These are phyloP conservation scores for Colistium nudipinnis DNA, from an alignment of 2,113 vertebrate species.

Conservation along the genomic window DNA sequence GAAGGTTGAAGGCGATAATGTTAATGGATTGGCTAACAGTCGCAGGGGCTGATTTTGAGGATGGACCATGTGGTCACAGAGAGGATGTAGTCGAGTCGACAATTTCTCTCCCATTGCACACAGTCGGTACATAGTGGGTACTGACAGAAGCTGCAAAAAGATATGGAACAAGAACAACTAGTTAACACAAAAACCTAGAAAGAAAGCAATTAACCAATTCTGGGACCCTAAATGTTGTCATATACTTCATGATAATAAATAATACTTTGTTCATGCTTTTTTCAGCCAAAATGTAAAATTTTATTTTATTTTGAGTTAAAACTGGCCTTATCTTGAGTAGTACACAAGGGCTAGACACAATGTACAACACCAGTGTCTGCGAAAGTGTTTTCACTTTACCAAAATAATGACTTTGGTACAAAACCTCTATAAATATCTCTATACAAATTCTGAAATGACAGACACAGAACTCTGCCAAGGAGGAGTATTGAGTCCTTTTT, in stretches of 20 bases:
- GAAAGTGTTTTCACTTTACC: too few species aligned
- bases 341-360: too few species aligned
- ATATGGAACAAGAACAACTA: slow-evolving; percentile 22
- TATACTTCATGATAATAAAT: background rate
- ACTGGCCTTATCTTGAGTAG: too few species aligned
- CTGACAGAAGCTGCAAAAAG: slow-evolving; percentile 89
- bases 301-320: too few species aligned
- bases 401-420: too few species aligned
- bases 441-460: too few species aligned
- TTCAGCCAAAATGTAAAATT: too few species aligned
- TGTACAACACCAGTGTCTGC: too few species aligned
- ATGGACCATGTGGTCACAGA: slow-evolving; percentile 84
- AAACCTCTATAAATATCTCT: too few species aligned
- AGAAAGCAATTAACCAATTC: background rate
- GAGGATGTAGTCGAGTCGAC: slow-evolving; percentile 98
- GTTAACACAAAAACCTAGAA: slow-evolving; percentile 1
- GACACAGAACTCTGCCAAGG: too few species aligned
- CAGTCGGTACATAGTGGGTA: slow-evolving; percentile 88
- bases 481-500: too few species aligned
- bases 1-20: slow-evolving; percentile 70
- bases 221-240: background rate
- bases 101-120: slow-evolving; percentile 98
- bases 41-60: slow-evolving; percentile 77
- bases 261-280: background rate
- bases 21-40: slow-evolving; percentile 89